A percentile compares a stretch with the other conserved stretches of the same genome.
These are phyloP conservation scores for Chloromyia formosa DNA, from an alignment of 2,888 invertebrate species.

Conservation along the genomic window DNA sequence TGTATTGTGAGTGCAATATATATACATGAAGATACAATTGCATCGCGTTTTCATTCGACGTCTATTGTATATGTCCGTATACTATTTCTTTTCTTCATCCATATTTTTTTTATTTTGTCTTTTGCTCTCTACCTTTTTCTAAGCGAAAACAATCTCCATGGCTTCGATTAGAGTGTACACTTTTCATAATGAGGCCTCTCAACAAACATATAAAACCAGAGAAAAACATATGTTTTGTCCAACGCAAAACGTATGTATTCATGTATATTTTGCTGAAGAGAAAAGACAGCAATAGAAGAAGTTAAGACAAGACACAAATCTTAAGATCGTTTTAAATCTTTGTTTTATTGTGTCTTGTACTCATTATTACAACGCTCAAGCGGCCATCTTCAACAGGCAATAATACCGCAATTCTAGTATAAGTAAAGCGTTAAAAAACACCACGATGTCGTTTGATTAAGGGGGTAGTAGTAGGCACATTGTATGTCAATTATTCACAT, in stretches of 20 bases:
- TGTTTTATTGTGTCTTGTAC: slow-evolving; percentile 25
- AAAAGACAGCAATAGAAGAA: no score
- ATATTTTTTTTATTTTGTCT: neutral
- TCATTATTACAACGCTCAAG: neutral
- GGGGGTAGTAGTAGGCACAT: no score
- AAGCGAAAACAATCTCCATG: slow-evolving; percentile 33
- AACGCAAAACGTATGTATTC: slow-evolving; percentile 24
- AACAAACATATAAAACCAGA: slow-evolving; percentile 26
- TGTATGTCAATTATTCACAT: no score
- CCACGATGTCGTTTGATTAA: no score
- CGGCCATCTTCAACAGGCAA: slow-evolving; percentile 27
- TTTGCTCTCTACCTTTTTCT: slow-evolving; percentile 10
- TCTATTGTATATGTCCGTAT: slow-evolving; percentile 5
- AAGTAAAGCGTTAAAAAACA: neutral
- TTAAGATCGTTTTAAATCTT: slow-evolving; percentile 36
- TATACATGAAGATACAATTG: slow-evolving; percentile 4
- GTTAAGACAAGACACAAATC: slow-evolving; percentile 9
- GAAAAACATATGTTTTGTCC: slow-evolving; percentile 16
- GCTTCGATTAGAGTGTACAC: slow-evolving; percentile 39
- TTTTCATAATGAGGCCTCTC: slow-evolving; percentile 42
- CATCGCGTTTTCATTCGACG: slow-evolving; percentile 31
- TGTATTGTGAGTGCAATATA: slow-evolving; percentile 26
- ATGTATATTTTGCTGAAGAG: slow-evolving; percentile 2
- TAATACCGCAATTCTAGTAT: slow-evolving; percentile 21
- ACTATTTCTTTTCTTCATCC: slow-evolving; percentile 28